phyloP scores from a whole-genome alignment of 2,888 invertebrate genomes.

The Scaptomyza caliginosa region DNA sequence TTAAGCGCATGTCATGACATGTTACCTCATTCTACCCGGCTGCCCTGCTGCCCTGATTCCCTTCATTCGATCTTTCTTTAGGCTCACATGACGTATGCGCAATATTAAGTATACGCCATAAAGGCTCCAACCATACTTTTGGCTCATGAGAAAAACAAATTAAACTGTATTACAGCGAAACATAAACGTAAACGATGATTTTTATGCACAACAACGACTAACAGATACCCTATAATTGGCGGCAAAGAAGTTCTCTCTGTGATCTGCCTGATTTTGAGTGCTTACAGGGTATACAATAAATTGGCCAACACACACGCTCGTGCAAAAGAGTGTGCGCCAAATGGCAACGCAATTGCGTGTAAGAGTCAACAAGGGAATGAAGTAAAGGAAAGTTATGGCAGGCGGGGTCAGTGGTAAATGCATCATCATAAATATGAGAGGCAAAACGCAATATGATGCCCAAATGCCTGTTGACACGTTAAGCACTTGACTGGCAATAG shows the following conservation, averaged over 20 bases:
- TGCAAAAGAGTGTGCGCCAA: conserved; percentile 35
- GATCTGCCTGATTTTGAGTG: not conserved
- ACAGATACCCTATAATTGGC: not conserved
- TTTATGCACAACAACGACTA: not conserved
- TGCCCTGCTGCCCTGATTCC: not conserved
- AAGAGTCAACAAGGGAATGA: conserved; percentile 9
- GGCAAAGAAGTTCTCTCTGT: too few relatives aligned
- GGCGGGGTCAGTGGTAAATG: conserved; percentile 21
- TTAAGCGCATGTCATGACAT: conserved; percentile 71
- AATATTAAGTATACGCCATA: conserved; percentile 63
- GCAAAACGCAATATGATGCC: conserved; percentile 35
- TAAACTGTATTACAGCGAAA: conserved; percentile 56
- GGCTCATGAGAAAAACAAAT: conserved; percentile 51
- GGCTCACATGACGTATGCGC: conserved; percentile 66
- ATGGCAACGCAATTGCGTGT: conserved; percentile 58
- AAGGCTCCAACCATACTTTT: conserved; percentile 20
- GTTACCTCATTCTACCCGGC: conserved; percentile 8
- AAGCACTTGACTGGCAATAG: conserved; percentile 28
- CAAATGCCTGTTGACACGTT: conserved; percentile 43
- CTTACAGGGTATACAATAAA: conserved; percentile 9
- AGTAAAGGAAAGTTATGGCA: too few relatives aligned
- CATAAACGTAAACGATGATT: not conserved
- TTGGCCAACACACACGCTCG: conserved; percentile 11
- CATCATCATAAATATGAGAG: conserved; percentile 52
- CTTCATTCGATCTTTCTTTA: not conserved